Base-by-base conservation (phyloP, 2,888 invertebrate genomes). In the Acleris literana region DNA sequence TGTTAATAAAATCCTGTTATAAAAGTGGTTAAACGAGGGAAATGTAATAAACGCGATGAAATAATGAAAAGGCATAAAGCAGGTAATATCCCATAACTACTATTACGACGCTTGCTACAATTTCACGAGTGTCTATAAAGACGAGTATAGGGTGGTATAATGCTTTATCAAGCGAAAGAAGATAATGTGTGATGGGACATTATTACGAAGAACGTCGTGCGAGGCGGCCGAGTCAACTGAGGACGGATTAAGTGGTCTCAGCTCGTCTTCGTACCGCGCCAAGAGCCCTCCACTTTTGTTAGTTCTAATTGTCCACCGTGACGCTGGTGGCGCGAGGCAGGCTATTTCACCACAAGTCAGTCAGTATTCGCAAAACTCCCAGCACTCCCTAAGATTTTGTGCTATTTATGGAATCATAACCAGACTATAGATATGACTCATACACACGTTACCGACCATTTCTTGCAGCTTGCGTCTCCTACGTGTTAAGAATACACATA, bases 381-480 rank as follows among this genome's bases (percentile, higher is more conserved):
- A 77, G 77, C 81, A 82, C 82, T 82, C 84, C 82, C 68, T 76
- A 76, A 76, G 75, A 78, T 80, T 76, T 81, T 76, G 80, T 68
- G 81, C 85, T 87, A 86, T 87, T 86, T 86, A 84, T 84, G 85
- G 86, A 76, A 80, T 74, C 80, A 78, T 78, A 77, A 79, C 83
- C 78, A 83, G 81, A 86, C 85, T 84, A 84, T 82, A 77, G 76
- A 76, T 76, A 76, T 87, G 86, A 86, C 76, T 84, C 86, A 85
- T 75, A 75, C 77, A 69, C 70, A 71, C 75, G 76, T 74, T 77
- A 76, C 77, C 69, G 69, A 71, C 75, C 76, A 74, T 77, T 72
- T 75, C 76, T 67, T 66, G 69, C 68, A 76, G 75, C 74, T 73
- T 73, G 74, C 72, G 74, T 71, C 44, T 25, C 25, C 25, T 74